Evolutionary conservation across 2,888 invertebrate genomes (phyloP), one percentile per base, ranked within the genome.

Genomic region (Dioctria rufipes): DNA sequence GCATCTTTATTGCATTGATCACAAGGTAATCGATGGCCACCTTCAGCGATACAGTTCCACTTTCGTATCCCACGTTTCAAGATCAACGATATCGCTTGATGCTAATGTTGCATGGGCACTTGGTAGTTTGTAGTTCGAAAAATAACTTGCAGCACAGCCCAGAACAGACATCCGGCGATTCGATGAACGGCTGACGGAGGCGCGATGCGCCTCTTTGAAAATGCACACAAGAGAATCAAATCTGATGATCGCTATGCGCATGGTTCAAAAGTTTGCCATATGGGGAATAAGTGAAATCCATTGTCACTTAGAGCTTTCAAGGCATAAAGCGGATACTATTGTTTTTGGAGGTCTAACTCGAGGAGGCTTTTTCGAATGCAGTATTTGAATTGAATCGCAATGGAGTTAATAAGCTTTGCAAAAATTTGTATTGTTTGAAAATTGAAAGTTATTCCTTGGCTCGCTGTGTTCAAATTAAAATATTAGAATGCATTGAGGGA

Each of bases 21-120:
- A 42, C 63, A 40, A 77, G 77, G 63, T 77, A 77, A 77, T 77
- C 77, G 77, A 77, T 77, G 77, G 61, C 77, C 77, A 77, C 63
- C 77, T 63, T 49, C 77, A 39, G 61, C 77, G 77, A 61, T 63
- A 63, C 77, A 77, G 77, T 63, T 77, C 77, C 63, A 77, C 77
- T 77, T 77, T 77, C 77, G 61, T 39, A 77, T 77, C 63, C 63
- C 77, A 77, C 49, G 77, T 77, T 51, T 77, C 77, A 77, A 77
- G 77, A 77, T 77, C 77, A 77, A 63, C 49, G 77, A 43, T 60
- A 42, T 42, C n/a, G 71, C 11, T 60, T 25, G 43, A 42, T 63
- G 63, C 61, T 61, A 37, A 25, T 46, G 49, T 43, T n/a, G 40
- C 73, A 43, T 40, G 63, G 77, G 37, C 49, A 63, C 25, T 25